Base-by-base conservation (phyloP, 2,888 invertebrate species). In the Watsonalla cultraria region DNA sequence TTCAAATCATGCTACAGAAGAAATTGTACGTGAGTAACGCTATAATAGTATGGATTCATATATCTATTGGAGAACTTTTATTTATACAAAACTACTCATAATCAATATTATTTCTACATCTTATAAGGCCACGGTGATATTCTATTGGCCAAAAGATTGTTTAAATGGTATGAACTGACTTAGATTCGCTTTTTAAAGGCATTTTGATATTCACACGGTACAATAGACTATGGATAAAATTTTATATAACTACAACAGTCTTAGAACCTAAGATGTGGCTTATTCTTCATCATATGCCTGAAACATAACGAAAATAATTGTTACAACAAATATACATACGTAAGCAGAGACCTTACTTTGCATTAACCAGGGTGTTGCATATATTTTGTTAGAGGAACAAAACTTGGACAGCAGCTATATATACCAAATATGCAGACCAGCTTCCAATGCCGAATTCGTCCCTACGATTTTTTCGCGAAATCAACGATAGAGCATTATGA, bases 221-320 rank as follows among this genome's bases (percentile, higher is more conserved):
- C 73, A 72, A 74, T 74, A 74, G 65, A 77, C 77, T 83, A 78
- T 77, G 64, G 64, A 77, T 84, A 82, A 68, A 78, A 74, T 75
- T 78, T 64, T 76, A 68, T 77, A 77, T 70, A 66, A 65, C 75
- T 86, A 83, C 59, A 79, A 81, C 76, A 72, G 65, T 74, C 74
- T 84, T 86, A 96, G 82, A 94, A 96, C 72, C 96, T 92, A 71
- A 98, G 92, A 79, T 97, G 96, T 45, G 96, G 95, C 81, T 98
- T 97, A 86, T 95, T 94, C 84, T 97, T 97, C 86, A 96, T 92
- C 92, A 97, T 96, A 84, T 96, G 95, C 81, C 96, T 96, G 93
- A 89, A 94, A 83, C 86, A 82, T 88, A 74, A 68, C 65, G 66
- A 65, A 57, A 51, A 55, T n/a, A 37, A 39, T 46, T 48, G 51